Base-by-base conservation (phyloP, 2,888 invertebrate species). In the Ophion slaviceki region DNA sequence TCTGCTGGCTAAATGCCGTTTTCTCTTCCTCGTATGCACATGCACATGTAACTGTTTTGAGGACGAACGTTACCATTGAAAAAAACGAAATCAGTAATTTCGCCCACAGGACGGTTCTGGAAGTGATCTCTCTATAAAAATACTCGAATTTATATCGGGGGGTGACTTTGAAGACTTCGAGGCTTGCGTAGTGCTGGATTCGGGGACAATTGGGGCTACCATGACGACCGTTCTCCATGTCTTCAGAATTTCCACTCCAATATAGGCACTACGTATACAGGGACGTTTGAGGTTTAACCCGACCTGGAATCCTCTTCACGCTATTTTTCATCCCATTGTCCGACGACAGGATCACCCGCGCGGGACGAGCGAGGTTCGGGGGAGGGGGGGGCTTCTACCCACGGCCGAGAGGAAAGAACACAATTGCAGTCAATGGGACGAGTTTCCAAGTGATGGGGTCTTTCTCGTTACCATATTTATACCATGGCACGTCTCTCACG, bases 311-410 rank as follows among this genome's bases (percentile, higher is more conserved):
- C 32, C 70, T 80, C 86, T 84, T 36, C 82, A 84, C 87, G 86
- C 89, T 91, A 91, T 91, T 91, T 91, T 90, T 90, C 91, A 89
- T 89, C 87, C 90, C 88, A 90, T 92, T 91, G 91, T 92, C 83
- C 87, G 86, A 86, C 88, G 87, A 90, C 86, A 86, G 89, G 88
- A 89, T 89, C 87, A 78, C 84, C 76, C 66, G 67, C 28, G 17
- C 17, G 76, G 32, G 10, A 47, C 28, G 64, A 53, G 53, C 20
- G 57, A 32, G 45, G 68, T 24, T 45, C n/a, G 57, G 11, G 40
- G 20, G 24, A 36, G 28, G 61, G 87, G 68, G 85, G 47, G 32
- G 87, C 72, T 47, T 47, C 89, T 90, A 86, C 89, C 89, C 87
- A 88, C 87, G 89, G 40, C 40, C 40, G 47, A 86, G 67, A 86